These are phyloP conservation scores for Micrasema minimum DNA, from an alignment of 1,140 invertebrate genomes.

Conservation along the genomic window DNA sequence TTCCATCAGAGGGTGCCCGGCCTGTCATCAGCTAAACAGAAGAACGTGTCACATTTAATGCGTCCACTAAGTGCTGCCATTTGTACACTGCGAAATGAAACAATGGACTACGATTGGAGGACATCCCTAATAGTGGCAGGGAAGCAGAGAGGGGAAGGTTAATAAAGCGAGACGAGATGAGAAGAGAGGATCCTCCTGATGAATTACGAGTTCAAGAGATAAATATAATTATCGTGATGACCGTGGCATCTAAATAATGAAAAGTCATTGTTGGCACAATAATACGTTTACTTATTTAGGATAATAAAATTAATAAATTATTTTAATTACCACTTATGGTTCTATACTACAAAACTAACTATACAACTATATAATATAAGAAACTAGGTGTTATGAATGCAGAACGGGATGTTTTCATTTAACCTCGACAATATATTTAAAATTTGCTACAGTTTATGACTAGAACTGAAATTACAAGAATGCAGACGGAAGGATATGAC, in stretches of 20 bases:
- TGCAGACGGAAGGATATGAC: slow-evolving; percentile 1
- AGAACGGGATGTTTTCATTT: slow-evolving; percentile 4
- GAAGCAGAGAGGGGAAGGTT: neutral
- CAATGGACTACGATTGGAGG: slow-evolving; percentile 16
- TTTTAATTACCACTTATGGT: too few species aligned
- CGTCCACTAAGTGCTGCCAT: slow-evolving; percentile 24
- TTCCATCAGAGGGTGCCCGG: slow-evolving; percentile 31
- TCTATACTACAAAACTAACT: too few species aligned
- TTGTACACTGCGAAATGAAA: slow-evolving; percentile 11
- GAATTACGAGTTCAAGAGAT: too few species aligned
- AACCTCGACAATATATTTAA: slow-evolving; percentile 9
- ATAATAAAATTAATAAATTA: too few species aligned
- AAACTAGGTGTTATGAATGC: too few species aligned
- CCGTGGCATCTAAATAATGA: too few species aligned
- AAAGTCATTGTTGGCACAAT: too few species aligned
- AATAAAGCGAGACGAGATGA: too few species aligned
- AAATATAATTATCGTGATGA: too few species aligned
- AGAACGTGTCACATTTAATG: slow-evolving; percentile 32
- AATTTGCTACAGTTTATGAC: slow-evolving; percentile 17
- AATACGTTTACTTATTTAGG: too few species aligned
- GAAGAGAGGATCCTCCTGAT: too few species aligned
- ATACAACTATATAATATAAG: too few species aligned
- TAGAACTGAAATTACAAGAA: neutral
- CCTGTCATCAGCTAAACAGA: slow-evolving; percentile 32
- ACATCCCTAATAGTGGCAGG: slow-evolving; percentile 4